Conservation (phyloP, 2,888 invertebrate genomes). For the Dynastes grantii region DNA sequence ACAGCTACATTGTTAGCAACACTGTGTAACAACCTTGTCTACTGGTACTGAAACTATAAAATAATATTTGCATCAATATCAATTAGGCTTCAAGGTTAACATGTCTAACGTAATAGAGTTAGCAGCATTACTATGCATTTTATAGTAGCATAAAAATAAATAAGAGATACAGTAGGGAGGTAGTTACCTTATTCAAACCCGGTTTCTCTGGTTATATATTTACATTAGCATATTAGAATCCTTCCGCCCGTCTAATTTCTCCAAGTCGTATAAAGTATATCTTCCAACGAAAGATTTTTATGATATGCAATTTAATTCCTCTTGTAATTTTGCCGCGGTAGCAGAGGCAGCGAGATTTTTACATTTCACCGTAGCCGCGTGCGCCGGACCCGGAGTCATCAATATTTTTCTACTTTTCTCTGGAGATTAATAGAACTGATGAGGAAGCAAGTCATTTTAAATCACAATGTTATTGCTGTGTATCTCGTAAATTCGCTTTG, state of each 20-base stretch:
- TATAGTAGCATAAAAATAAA: not conserved
- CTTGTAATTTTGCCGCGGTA: not conserved
- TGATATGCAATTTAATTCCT: conserved; percentile 27
- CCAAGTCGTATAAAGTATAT: conserved; percentile 15
- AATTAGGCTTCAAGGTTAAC: not conserved
- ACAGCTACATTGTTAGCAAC: too few relatives aligned
- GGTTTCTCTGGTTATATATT: conserved; percentile 11
- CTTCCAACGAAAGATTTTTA: conserved; percentile 25
- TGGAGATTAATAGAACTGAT: conserved; percentile 40
- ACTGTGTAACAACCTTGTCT: too few relatives aligned
- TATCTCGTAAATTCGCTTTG: conserved; percentile 42
- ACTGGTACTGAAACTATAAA: too few relatives aligned
- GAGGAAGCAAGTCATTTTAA: conserved; percentile 39
- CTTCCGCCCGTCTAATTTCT: conserved; percentile 11
- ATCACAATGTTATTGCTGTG: conserved; percentile 42
- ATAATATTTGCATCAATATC: not conserved
- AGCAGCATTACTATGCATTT: too few relatives aligned
- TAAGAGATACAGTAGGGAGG: not conserved
- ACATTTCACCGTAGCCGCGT: not conserved
- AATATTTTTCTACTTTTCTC: conserved; percentile 39
- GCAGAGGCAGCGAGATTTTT: not conserved
- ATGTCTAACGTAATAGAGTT: too few relatives aligned
- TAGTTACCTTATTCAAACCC: not conserved
- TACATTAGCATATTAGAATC: conserved; percentile 24
- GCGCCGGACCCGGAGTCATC: conserved; percentile 14